Evolutionary conservation across 2,888 invertebrate species (phyloP).

Genomic region (Eupelmus urozonus): DNA sequence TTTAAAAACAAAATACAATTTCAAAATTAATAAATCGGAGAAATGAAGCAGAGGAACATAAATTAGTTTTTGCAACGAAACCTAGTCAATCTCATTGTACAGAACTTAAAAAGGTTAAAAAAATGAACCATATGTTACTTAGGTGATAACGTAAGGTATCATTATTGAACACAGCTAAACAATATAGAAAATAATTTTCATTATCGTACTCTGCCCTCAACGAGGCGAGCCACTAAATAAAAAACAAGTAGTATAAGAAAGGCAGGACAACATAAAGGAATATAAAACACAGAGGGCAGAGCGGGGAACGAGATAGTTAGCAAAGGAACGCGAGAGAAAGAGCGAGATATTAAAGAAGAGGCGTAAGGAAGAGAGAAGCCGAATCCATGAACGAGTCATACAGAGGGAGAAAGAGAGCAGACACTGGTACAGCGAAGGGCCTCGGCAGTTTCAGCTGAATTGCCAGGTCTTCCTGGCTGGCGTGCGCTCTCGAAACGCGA

Average conservation of each 20-base stretch:
- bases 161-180: no score
- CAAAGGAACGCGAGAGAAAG: background rate
- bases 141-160: no score
- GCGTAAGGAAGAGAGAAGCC: background rate
- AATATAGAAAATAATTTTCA: no score
- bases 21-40: no score
- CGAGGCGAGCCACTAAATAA: no score
- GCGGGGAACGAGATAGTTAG: background rate
- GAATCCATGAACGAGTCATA: conserved; percentile 5
- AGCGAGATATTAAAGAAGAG: conserved; percentile 19
- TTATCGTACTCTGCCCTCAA: no score
- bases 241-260: background rate
- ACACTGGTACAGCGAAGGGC: conserved; percentile 48
- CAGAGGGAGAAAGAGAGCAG: background rate
- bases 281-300: background rate
- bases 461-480: conserved; percentile 58
- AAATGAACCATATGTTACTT: no score
- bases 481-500: conserved; percentile 57
- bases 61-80: no score
- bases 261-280: background rate
- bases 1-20: no score
- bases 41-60: no score
- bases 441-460: conserved; percentile 66
- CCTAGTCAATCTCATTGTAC: no score
- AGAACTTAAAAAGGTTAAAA: no score